Evolutionary conservation across 2,113 vertebrate genomes (phyloP), one percentile per base, ranked within the genome.

Genomic region (Clarias magur): DNA sequence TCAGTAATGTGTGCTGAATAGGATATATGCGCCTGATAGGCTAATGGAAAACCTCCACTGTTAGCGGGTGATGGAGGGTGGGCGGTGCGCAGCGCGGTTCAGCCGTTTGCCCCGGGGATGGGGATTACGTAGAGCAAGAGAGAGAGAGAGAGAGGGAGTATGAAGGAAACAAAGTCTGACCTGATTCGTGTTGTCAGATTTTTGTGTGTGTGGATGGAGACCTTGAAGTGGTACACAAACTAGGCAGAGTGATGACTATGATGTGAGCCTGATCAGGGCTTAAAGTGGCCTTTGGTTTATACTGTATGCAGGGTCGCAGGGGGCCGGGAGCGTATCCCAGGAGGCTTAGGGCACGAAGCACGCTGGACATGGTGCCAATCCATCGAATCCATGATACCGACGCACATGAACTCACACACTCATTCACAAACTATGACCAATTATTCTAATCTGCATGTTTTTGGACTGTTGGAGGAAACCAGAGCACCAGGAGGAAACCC

Each of bases 31-130:
- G 56, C 27, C 87, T 86, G 73, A 60, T 75, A 53, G 82, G 88
- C 79, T 93, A 89, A 92, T 93, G 91, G 92, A 85, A 88, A 88
- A 87, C 68, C 82, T 73, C 89, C 89, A 89, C 88, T 91, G 92
- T 67, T 85, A 79, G 48, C 34, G 23, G 17, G n/a, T 87, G 81
- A 87, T 87, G 70, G 72, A 67, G 92, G 91, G 91, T 90, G 93
- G 90, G 91, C 91, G 88, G 92, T 91, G 78, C 83, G 89, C 88
- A 85, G 70, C 4, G 90, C 89, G 80, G 60, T 83, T 86, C 85
- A 72, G 85, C 82, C 17, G 38, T 72, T 59, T 54, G 68, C n/a
- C 80, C 82, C 25, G 84, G 91, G 91, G 91, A 89, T 53, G 81
- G 82, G 86, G 88, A 60, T 85, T 83, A 63, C 85, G 87, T 88